Conservation (phyloP, 2,113 vertebrate species). For the Aythya baeri region DNA sequence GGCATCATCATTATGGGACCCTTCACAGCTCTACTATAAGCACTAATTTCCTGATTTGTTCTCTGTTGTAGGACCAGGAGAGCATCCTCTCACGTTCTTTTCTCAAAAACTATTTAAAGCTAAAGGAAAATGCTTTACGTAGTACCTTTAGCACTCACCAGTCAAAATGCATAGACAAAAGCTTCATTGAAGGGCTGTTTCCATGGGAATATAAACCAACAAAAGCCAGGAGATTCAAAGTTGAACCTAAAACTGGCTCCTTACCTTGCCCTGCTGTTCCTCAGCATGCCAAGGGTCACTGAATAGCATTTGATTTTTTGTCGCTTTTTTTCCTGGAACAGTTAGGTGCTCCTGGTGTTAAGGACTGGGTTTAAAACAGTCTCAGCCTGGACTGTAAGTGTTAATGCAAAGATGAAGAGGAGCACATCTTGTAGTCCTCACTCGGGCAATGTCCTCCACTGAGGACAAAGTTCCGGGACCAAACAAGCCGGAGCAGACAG, state of each 20-base stretch:
- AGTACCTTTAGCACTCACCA: not conserved
- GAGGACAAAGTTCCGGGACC: not conserved
- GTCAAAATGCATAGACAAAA: not conserved
- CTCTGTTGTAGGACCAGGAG: not conserved
- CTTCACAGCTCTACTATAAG: not conserved
- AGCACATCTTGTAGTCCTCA: not conserved
- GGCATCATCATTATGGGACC: not conserved
- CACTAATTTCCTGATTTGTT: not conserved
- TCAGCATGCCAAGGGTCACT: not conserved
- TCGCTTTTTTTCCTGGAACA: not conserved
- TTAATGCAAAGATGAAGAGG: not conserved
- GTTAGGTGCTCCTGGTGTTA: not conserved
- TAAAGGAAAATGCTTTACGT: not conserved
- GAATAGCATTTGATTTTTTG: not conserved
- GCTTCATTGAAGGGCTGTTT: not conserved
- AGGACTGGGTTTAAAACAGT: not conserved
- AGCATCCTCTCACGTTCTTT: not conserved
- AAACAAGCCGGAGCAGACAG: not conserved
- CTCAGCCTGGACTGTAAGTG: not conserved
- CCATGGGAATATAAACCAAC: not conserved
- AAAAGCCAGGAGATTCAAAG: not conserved
- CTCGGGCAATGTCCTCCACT: not conserved
- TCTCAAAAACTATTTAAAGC: not conserved
- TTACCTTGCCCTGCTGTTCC: not conserved
- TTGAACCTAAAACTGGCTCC: not conserved